Conservation (phyloP, 2,888 invertebrate genomes). For the Teleiodes luculella region DNA sequence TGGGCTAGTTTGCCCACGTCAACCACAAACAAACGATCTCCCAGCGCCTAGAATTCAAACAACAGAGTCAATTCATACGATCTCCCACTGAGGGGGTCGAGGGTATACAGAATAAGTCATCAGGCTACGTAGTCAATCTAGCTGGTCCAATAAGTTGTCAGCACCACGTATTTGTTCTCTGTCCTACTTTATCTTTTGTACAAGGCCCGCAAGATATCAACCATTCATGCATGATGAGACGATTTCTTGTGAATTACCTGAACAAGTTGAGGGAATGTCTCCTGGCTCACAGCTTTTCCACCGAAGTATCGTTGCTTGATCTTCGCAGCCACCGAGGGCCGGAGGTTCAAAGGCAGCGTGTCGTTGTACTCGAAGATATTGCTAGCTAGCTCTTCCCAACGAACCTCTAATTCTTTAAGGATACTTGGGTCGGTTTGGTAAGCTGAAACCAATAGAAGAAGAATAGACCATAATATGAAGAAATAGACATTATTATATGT, state of each 20-base stretch:
- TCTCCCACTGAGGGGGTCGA: too few relatives aligned
- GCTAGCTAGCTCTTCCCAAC: slow-evolving; percentile 81
- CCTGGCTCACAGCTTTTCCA: slow-evolving; percentile 65
- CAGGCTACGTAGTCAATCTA: too few relatives aligned
- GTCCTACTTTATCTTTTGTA: too few relatives aligned
- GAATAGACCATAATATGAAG: too few relatives aligned
- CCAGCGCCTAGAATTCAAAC: slow-evolving; percentile 68
- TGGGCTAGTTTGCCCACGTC: slow-evolving; percentile 80
- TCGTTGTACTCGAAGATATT: slow-evolving; percentile 81
- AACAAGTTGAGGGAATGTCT: slow-evolving; percentile 59
- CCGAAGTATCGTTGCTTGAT: slow-evolving; percentile 79
- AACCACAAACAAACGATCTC: slow-evolving; percentile 81
- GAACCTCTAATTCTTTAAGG: slow-evolving; percentile 71
- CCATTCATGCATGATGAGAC: not conserved
- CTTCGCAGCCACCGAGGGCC: slow-evolving; percentile 63
- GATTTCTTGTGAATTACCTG: slow-evolving; percentile 45
- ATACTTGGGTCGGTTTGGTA: slow-evolving; percentile 57
- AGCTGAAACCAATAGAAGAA: too few relatives aligned
- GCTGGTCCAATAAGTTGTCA: too few relatives aligned
- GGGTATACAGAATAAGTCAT: too few relatives aligned
- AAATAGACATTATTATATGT: too few relatives aligned
- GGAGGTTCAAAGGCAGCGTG: slow-evolving; percentile 67
- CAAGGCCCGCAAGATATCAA: not conserved
- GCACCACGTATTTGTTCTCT: too few relatives aligned
- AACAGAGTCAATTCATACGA: too few relatives aligned